These are phyloP conservation scores for Bembecia ichneumoniformis DNA, from an alignment of 2,888 invertebrate genomes.

Conservation along the genomic window DNA sequence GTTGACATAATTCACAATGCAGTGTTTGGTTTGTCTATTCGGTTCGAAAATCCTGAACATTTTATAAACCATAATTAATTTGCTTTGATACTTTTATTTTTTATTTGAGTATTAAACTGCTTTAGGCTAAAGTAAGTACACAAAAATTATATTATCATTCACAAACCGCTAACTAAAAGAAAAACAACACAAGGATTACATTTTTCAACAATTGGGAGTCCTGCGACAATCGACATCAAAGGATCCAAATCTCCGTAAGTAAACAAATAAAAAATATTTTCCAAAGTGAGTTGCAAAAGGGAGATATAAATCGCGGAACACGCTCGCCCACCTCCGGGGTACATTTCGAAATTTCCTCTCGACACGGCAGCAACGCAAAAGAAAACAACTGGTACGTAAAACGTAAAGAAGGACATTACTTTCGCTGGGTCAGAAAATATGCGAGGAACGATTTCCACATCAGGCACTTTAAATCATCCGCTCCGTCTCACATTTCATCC, in stretches of 20 bases:
- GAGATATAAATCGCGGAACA: constrained; percentile 57
- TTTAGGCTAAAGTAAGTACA: no score
- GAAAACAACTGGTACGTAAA: constrained; percentile 68
- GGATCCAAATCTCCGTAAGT: constrained; percentile 58
- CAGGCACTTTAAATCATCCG: constrained; percentile 70
- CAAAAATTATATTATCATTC: constrained; percentile 9
- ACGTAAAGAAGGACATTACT: constrained; percentile 65
- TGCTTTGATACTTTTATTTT: no score
- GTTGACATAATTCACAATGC: no score
- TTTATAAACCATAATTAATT: no score
- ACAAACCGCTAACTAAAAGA: constrained; percentile 29
- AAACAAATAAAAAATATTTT: constrained; percentile 63
- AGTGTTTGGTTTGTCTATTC: no score
- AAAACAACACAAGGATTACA: constrained; percentile 34
- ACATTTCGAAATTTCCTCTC: constrained; percentile 52
- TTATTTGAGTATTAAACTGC: no score
- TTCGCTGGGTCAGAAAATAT: constrained; percentile 69
- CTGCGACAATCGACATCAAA: constrained; percentile 60
- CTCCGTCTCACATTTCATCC: constrained; percentile 68
- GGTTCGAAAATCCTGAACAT: no score
- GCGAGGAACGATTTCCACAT: constrained; percentile 67
- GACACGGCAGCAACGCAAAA: constrained; percentile 28
- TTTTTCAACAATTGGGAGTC: constrained; percentile 43
- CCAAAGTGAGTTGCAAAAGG: constrained; percentile 51
- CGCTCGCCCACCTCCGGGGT: constrained; percentile 54